These are phyloP conservation scores for Cynopterus brachyotis DNA, from an alignment of 2,113 vertebrate genomes.

Conservation along the genomic window DNA sequence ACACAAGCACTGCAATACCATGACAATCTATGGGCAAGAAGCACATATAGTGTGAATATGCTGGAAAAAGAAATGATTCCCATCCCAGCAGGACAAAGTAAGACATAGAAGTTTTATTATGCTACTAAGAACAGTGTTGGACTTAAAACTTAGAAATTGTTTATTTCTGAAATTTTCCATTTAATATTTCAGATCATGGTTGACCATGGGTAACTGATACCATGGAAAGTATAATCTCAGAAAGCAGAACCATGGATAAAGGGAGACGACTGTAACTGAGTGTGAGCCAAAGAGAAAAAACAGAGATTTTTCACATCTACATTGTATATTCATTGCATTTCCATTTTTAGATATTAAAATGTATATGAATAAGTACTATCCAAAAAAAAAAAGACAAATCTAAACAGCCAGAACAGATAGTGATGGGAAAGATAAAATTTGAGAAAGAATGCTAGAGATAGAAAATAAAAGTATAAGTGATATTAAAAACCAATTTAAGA, in stretches of 20 bases:
- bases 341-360: background rate
- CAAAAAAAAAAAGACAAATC: background rate
- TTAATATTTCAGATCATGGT: background rate
- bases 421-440: too few relatives aligned
- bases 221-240: background rate
- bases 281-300: background rate
- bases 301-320: background rate
- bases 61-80: background rate
- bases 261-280: background rate
- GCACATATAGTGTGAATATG: background rate
- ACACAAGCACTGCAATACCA: background rate
- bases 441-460: background rate
- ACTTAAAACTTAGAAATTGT: background rate
- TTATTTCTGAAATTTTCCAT: background rate
- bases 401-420: background rate
- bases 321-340: background rate
- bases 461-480: background rate
- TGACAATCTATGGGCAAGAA: background rate
- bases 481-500: background rate
- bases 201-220: background rate
- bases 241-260: background rate
- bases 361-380: background rate
- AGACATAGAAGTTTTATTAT: background rate
- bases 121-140: background rate
- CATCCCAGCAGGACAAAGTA: background rate